phyloP scores from a whole-genome alignment of 2,113 vertebrate genomes.

The Forbesichthys agassizii region DNA sequence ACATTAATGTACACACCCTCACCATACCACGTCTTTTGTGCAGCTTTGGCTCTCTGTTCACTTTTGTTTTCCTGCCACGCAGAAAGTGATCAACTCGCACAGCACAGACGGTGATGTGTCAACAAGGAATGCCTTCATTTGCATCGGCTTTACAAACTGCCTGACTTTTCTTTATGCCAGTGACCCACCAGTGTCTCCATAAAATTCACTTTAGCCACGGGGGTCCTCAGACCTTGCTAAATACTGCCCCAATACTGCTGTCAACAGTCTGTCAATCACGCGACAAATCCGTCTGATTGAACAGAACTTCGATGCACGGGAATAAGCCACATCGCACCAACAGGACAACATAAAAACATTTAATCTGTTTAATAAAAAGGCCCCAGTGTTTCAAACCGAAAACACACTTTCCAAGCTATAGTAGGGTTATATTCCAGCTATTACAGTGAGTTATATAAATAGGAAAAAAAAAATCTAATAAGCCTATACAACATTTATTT shows the following conservation, averaged over 20 bases:
- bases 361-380: no score
- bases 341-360: not conserved
- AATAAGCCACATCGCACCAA: constrained; percentile 30
- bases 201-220: constrained; percentile 79
- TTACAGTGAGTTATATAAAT: no score
- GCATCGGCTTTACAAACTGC: constrained; percentile 71
- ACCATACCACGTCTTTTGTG: constrained; percentile 3
- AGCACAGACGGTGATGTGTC: constrained; percentile 69
- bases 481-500: no score
- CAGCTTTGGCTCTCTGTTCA: constrained; percentile 41
- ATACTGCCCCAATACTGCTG: constrained; percentile 78
- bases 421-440: no score
- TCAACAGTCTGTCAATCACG: constrained; percentile 81
- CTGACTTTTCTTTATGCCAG: constrained; percentile 74
- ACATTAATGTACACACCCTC: not conserved
- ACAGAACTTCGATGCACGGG: constrained; percentile 43
- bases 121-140: constrained; percentile 78
- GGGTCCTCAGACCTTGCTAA: constrained; percentile 79
- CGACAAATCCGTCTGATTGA: constrained; percentile 70
- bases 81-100: constrained; percentile 76
- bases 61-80: constrained; percentile 63
- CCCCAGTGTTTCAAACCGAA: no score
- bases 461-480: no score
- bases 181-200: constrained; percentile 75
- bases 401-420: no score